Evolutionary conservation across 2,888 invertebrate species (phyloP), one percentile per base, ranked within the genome.

Genomic region (Lithosia quadra): DNA sequence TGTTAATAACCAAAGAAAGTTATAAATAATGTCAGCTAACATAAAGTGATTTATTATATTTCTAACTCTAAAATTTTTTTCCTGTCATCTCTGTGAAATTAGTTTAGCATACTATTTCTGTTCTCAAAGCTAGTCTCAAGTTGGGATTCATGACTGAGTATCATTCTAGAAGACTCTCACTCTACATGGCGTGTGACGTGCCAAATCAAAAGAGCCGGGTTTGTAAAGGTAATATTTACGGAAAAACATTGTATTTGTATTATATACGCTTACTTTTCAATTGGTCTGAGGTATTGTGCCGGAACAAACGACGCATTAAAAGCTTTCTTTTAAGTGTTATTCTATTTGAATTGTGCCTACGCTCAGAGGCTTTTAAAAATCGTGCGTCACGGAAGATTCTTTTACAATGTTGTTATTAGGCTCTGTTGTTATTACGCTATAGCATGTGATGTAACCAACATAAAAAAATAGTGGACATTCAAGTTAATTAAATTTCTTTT

Each of bases 1-100:
- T 70, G 69, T 75, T 69, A 69, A 33, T 61, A 62, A 24, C 5
- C 13, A 28, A 56, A 56, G 15, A 56, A 0, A 15, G 15, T 28
- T 13, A 24, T 15, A 56, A 34, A 58, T 56, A n/a, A 21, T 24
- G n/a, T 9, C 55, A 24, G 28, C 2, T 28, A 28, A 4, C 28
- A 55, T 15, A 49, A 15, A 49, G 49, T 49, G 49, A 49, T 49
- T 49, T 49, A 49, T 5, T 28, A 28, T 28, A 28, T 28, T 28
- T 28, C 28, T 4, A 28, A 28, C 28, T 28, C 28, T n/a, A n/a
- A n/a, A n/a, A n/a, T n/a, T n/a, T n/a, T n/a, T n/a, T n/a, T n/a
- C n/a, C n/a, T n/a, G n/a, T n/a, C n/a, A n/a, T n/a, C n/a, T n/a
- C n/a, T n/a, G n/a, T n/a, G n/a, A n/a, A n/a, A n/a, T n/a, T n/a